Base-by-base conservation (phyloP, 1,140 invertebrate genomes). In the Zaprionus ornatus region DNA sequence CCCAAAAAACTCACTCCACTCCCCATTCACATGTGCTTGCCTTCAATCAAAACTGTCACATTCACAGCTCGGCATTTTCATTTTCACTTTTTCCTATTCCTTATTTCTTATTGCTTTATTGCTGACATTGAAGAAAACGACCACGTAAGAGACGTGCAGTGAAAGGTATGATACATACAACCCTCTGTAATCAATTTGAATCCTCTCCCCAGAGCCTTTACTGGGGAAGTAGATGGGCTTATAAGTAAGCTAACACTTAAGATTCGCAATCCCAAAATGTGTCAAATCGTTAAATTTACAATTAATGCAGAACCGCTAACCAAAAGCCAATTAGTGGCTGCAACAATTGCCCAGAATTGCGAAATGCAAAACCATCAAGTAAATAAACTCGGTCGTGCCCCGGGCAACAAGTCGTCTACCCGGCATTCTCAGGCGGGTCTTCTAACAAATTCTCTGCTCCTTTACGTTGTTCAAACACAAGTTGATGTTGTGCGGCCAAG, bases 21-120 rank as follows among this genome's bases (percentile, higher is more conserved):
- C 32, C 3, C 35, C 27, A 32, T 13, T 13, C 35, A 40, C 32
- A 55, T 40, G 29, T 62, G n/a, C 27, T 64, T 50, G 73, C 73
- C 54, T 86, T 86, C 83, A 86, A 86, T 86, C 83, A 86, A 86
- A 86, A 77, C 66, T 86, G 84, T 88, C 80, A 86, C 77, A 88
- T 78, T 82, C 83, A 87, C 72, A 82, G 64, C 77, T 74, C 68
- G 73, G 73, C 80, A 74, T 74, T 65, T 82, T 76, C 52, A 50
- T 9, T 50, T 50, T 65, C 62, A 64, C 50, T 71, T 71, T 45
- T 29, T 29, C 27, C 7, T 29, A 10, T 29, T 29, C 27, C 27
- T 9, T 9, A 3, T 32, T 71, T 69, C 59, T 74, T 87, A 80
- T 80, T 80, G 60, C 66, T 52, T 75, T 70, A 74, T 59, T 55